Conservation (phyloP, 2,888 invertebrate genomes). For the Hypsopygia costalis region DNA sequence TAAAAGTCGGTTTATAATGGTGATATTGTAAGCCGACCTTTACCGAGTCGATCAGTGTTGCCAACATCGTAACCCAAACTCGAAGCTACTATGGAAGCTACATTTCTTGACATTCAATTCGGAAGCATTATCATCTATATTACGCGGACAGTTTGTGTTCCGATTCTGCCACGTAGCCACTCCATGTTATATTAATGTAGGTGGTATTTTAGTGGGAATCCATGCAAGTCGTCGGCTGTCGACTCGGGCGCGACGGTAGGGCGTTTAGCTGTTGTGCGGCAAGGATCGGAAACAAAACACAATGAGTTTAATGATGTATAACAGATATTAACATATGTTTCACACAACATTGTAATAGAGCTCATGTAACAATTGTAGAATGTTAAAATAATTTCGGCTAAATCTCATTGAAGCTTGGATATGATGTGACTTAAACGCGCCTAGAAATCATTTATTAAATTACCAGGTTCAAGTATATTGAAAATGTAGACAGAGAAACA, state of each 20-base stretch:
- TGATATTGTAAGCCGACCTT: no score
- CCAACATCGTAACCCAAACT: constrained; percentile 2
- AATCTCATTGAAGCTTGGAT: no score
- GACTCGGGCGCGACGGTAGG: constrained; percentile 22
- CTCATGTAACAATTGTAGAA: background rate
- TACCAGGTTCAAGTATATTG: no score
- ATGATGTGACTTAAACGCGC: no score
- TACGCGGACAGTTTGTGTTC: constrained; percentile 3
- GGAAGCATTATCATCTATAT: constrained; percentile 5
- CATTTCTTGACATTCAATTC: background rate
- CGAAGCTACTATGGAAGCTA: constrained; percentile 9
- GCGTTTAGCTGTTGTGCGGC: constrained; percentile 24
- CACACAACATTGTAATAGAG: background rate
- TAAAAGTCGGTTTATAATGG: no score
- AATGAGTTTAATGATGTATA: constrained; percentile 12
- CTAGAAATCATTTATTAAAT: no score
- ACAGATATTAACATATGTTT: constrained; percentile 1
- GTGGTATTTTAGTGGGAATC: constrained; percentile 27
- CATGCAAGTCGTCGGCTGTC: constrained; percentile 31
- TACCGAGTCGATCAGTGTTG: constrained; percentile 3
- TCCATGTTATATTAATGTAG: constrained; percentile 10
- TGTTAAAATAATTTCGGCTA: no score
- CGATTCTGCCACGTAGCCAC: constrained; percentile 1
- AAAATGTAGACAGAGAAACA: no score
- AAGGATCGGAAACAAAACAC: constrained; percentile 20